phyloP scores from a whole-genome alignment of 1,140 invertebrate species.

The Eupeodes corollae region DNA sequence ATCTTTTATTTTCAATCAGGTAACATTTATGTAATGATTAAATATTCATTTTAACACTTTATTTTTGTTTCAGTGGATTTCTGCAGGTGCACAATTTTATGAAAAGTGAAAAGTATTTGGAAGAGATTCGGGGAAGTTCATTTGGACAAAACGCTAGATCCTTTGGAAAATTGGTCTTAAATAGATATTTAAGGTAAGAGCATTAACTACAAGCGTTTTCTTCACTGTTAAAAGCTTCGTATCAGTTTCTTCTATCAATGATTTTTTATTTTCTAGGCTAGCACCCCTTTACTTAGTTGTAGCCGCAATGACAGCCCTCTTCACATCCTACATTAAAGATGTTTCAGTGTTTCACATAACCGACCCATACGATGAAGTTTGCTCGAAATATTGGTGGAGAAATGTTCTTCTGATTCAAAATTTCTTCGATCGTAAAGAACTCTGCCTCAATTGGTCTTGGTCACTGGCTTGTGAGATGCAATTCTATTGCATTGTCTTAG shows the following conservation, averaged over 20 bases:
- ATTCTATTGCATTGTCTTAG: slow-evolving; percentile 50
- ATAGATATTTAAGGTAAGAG: slow-evolving; percentile 26
- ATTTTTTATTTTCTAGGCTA: slow-evolving; percentile 29
- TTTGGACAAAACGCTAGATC: slow-evolving; percentile 19
- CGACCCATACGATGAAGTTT: slow-evolving; percentile 40
- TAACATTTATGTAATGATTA: slow-evolving; percentile 4
- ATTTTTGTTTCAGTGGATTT: slow-evolving; percentile 20
- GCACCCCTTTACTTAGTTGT: slow-evolving; percentile 44
- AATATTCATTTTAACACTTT: background rate
- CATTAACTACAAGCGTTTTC: too few relatives aligned
- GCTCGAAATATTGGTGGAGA: slow-evolving; percentile 50
- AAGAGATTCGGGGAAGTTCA: slow-evolving; percentile 21
- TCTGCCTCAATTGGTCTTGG: slow-evolving; percentile 72
- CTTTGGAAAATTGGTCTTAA: slow-evolving; percentile 28
- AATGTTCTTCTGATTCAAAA: slow-evolving; percentile 54
- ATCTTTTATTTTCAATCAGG: slow-evolving; percentile 37
- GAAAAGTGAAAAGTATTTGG: slow-evolving; percentile 21
- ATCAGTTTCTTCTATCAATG: too few relatives aligned
- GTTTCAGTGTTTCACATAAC: slow-evolving; percentile 40
- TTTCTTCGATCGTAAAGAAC: slow-evolving; percentile 40
- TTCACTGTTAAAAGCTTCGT: too few relatives aligned
- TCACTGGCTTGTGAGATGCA: slow-evolving; percentile 74
- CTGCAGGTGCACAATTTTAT: slow-evolving; percentile 34
- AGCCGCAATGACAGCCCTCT: slow-evolving; percentile 41
- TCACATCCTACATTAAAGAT: slow-evolving; percentile 39